Evolutionary conservation across 2,888 invertebrate genomes (phyloP), one percentile per base, ranked within the genome.

Genomic region (Nomada flava): DNA sequence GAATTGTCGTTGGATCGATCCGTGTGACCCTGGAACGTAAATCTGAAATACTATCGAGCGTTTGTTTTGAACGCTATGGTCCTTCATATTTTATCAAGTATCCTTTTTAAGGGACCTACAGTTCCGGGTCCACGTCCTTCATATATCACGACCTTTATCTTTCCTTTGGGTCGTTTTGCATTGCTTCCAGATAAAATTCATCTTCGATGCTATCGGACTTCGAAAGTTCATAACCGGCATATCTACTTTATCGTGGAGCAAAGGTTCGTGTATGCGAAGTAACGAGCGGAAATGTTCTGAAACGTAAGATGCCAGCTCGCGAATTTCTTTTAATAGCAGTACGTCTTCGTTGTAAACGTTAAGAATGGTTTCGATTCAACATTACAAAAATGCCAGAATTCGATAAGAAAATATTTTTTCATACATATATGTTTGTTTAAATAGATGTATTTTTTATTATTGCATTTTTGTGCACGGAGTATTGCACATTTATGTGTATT

Each of bases 71-170:
- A 44, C 69, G 69, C 68, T 62, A 75, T 53, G 20, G 20, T 18
- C 55, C 62, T 44, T 53, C 75, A 52, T 75, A 69, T 69, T 44
- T 75, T 44, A 69, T 23, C 53, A 20, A 53, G 15, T 44, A 69
- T 69, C 53, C 29, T 29, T 5, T 29, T 26, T 9, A 42, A 75
- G 60, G 52, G 26, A 11, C 10, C 69, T n/a, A 26, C 29, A 18
- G 13, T 15, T 53, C 13, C 26, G 20, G 5, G 11, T 53, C 15
- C 44, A 7, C 15, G 4, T 20, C 42, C 18, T 53, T 62, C 69
- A 44, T 75, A 69, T 55, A 69, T 75, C 69, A 69, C 2, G 18
- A 23, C 18, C 15, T 62, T 75, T 75, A 75, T 68, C 68, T 68
- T 29, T 29, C n/a, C 69, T 42, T 5, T 2, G 23, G 69, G 53